Conservation (phyloP, 1,140 invertebrate genomes). For the Apis florea region DNA sequence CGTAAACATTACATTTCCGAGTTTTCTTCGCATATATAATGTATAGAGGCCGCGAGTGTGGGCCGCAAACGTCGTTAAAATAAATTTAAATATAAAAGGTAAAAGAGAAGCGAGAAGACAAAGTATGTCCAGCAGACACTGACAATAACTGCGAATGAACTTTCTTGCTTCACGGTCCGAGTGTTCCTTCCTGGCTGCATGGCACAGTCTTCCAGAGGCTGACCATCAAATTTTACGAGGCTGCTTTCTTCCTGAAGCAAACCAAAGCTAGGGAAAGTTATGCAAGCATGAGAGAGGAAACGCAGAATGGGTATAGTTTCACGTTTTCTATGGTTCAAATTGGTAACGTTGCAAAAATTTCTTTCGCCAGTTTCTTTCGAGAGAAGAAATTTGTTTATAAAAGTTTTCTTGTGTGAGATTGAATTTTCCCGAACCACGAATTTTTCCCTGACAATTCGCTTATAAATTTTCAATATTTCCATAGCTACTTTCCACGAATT, state of each 20-base stretch:
- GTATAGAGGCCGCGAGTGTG: background rate
- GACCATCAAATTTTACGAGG: constrained; percentile 61
- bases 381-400: too few species aligned
- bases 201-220: constrained; percentile 28
- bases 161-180: constrained; percentile 56
- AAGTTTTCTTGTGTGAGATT: too few species aligned
- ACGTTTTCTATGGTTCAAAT: too few species aligned
- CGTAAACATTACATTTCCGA: background rate
- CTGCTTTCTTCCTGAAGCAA: background rate
- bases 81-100: constrained; percentile 63
- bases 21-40: background rate
- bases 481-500: background rate
- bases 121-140: constrained; percentile 42
- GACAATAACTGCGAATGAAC: constrained; percentile 56
- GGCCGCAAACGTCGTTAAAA: constrained; percentile 58
- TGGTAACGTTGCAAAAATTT: background rate
- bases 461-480: background rate
- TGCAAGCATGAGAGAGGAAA: constrained; percentile 9
- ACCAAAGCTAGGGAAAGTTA: constrained; percentile 37
- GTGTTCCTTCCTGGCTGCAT: constrained; percentile 44
- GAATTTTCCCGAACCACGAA: too few species aligned
- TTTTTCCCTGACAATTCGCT: background rate
- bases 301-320: background rate
- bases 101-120: background rate
- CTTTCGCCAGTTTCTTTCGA: background rate